Percentiles rank a stretch among this genome's conserved stretches.
Evolutionary conservation across 2,113 vertebrate genomes (phyloP).

Genomic region (Lasiurus cinereus): DNA sequence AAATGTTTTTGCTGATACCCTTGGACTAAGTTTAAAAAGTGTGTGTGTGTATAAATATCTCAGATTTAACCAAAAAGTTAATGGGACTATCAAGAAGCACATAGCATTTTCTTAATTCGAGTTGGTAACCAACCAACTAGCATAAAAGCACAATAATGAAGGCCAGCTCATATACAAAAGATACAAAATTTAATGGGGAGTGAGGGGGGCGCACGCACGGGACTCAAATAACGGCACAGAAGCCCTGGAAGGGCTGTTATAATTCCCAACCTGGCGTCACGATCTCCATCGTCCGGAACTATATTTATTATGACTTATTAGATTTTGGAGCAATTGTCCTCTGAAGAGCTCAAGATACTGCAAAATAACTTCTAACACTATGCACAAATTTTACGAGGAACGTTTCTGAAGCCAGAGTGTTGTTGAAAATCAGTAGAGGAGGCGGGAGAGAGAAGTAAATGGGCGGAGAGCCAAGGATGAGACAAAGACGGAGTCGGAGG

Average conservation of each 20-base stretch:
- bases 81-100: not conserved
- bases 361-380: not conserved
- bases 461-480: not conserved
- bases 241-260: not conserved
- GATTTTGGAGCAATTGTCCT: slow-evolving; percentile 48
- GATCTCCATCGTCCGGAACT: not conserved
- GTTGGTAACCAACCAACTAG: slow-evolving; percentile 9
- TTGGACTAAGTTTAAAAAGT: slow-evolving; percentile 58
- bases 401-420: not conserved
- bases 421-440: not conserved
- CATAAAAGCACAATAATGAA: not conserved
- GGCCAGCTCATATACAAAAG: not conserved
- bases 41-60: not conserved
- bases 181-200: not conserved
- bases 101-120: not conserved
- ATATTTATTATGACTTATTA: slow-evolving; percentile 58
- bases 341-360: slow-evolving; percentile 41
- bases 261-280: not conserved
- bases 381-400: not conserved
- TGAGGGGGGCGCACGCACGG: no score
- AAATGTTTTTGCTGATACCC: slow-evolving; percentile 39
- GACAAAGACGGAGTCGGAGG: accelerated
- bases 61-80: slow-evolving; percentile 28
- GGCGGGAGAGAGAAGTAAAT: no score
- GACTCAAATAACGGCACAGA: not conserved